Evolutionary conservation across 2,113 vertebrate genomes (phyloP).

Genomic region (Platycercus adscitus): DNA sequence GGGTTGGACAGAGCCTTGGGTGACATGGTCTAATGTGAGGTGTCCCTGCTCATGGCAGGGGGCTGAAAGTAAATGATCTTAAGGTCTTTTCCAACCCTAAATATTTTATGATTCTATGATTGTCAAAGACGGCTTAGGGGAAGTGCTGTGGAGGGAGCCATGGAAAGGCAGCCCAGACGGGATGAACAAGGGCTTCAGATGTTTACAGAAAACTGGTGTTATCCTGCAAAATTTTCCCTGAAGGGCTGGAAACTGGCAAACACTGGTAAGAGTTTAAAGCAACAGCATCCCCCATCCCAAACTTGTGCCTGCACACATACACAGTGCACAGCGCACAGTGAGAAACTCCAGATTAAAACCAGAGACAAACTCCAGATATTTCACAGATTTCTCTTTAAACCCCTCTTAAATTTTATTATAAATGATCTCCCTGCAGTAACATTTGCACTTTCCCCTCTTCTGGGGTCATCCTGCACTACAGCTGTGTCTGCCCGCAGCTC

Average conservation of each 20-base stretch:
- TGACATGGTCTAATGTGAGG: not conserved
- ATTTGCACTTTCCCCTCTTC: not conserved
- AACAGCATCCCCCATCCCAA: not conserved
- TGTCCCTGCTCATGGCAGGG: not conserved
- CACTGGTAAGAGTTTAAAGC: not conserved
- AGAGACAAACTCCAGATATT: not conserved
- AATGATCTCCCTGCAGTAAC: not conserved
- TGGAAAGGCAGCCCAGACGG: accelerated
- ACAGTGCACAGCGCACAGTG: accelerated
- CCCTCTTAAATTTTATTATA: not conserved
- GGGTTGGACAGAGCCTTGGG: not conserved
- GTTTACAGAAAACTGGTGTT: not conserved
- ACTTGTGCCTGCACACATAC: not conserved
- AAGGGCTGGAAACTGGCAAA: not conserved
- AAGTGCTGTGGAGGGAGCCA: not conserved
- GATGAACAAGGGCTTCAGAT: not conserved
- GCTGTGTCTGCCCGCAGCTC: not conserved
- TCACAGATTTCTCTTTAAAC: not conserved
- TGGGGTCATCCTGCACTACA: not conserved
- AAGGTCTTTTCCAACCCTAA: not conserved
- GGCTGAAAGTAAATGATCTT: not conserved
- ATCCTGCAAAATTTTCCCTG: not conserved
- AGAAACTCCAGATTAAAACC: not conserved
- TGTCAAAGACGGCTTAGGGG: not conserved
- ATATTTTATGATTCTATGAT: not conserved